Base-by-base conservation (phyloP, 1,140 invertebrate genomes). In the Trinorchestia longiramus region DNA sequence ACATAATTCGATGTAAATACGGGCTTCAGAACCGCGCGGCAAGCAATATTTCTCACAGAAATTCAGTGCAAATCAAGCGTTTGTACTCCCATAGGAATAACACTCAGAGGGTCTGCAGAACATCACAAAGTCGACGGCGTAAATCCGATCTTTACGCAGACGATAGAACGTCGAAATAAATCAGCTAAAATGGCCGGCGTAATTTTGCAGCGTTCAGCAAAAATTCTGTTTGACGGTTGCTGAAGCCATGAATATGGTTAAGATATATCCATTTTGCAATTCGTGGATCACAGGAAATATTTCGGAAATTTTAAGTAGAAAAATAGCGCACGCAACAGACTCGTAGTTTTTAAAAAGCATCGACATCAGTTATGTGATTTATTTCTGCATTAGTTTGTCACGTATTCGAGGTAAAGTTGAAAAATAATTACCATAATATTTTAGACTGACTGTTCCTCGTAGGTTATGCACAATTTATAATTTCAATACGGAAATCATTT, bases 1-100 rank as follows among this genome's bases (percentile, higher is more conserved):
- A 44, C 90, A 92, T 92, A 44, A 92, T 92, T 92, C 43, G 90
- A 92, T 92, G 90, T 92, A 92, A 92, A 92, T 92, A 92, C 90
- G 90, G 43, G 90, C 90, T 17, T 43, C 90, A 28, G 90, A 36
- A 44, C 41, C 43, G 8, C 4, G 41, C 19, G 41, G 23, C 23
- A 40, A 11, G 36, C 6, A 3, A 92, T 92, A 92, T 92, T 92
- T 92, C 43, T 28, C 90, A 17, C 43, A 40, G 41, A 43, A 92
- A 92, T 92, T 42, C 90, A 92, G 43, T 92, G 90, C n/a, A 92
- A 92, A 92, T 43, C 43, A 28, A 43, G 42, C 43, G 40, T 28
- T 8, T 44, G 40, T 41, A 15, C 43, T 44, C 23, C 43, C 90
- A 43, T 43, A 92, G 41, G 90, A 92, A 92, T 92, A 92, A 43